Evolutionary conservation across 64 coral and sea anemone genomes (phyloP).

Genomic region (Actinia tenebrosa): DNA sequence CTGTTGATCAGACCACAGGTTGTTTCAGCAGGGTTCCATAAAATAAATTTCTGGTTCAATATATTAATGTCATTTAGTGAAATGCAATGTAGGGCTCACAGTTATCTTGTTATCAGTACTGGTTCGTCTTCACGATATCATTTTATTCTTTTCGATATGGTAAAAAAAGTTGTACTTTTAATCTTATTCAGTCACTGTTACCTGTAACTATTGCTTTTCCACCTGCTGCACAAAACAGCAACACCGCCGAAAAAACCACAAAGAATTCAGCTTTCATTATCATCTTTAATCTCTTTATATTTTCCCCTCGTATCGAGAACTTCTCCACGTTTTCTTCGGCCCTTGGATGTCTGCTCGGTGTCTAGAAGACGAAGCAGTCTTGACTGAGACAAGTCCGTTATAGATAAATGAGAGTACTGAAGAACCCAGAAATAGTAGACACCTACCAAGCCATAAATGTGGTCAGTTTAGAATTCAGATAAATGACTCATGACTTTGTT

Average conservation of each 20-base stretch:
- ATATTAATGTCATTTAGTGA: no score
- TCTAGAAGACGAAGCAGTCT: neutral
- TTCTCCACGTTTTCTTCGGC: neutral
- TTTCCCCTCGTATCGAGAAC: neutral
- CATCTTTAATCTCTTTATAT: neutral
- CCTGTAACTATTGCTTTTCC: conserved; percentile 4
- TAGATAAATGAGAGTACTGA: neutral
- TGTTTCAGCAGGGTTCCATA: no score
- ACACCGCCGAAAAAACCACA: neutral
- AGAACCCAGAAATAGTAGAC: neutral
- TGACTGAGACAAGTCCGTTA: neutral
- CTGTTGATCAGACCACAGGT: no score
- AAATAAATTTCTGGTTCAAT: no score
- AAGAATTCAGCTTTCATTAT: neutral
- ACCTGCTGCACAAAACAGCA: neutral
- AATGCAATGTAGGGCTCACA: no score
- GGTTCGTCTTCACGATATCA: no score
- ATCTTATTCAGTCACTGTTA: neutral
- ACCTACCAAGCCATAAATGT: neutral
- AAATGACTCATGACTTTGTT: conserved; percentile 2
- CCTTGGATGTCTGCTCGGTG: neutral
- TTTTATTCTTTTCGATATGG: no score
- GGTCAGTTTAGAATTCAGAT: neutral
- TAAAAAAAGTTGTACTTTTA: neutral
- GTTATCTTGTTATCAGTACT: no score